A percentile compares a stretch with the other conserved stretches of the same genome.
Conservation (phyloP, 2,113 vertebrate genomes). For the Scolopax mira region DNA sequence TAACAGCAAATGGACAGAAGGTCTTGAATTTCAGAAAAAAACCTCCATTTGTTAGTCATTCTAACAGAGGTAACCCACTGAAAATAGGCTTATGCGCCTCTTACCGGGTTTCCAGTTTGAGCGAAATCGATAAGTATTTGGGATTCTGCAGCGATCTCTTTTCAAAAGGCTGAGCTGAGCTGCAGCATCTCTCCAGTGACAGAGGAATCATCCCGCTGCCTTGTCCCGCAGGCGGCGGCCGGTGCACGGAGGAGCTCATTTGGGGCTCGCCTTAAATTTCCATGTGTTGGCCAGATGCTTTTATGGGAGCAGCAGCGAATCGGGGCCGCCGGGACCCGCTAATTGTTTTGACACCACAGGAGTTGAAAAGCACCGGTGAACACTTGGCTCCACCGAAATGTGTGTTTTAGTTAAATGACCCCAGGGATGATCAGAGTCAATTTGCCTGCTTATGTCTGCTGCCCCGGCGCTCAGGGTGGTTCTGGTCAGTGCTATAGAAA, state of each 20-base stretch:
- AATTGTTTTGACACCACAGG: slow-evolving; percentile 62
- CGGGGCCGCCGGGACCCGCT: slow-evolving; percentile 22
- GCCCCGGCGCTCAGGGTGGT: slow-evolving; percentile 15
- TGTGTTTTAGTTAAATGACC: slow-evolving; percentile 57
- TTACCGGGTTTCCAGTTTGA: background rate
- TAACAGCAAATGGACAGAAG: background rate
- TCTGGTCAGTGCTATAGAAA: slow-evolving; percentile 52
- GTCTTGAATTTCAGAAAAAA: background rate
- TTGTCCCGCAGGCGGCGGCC: background rate
- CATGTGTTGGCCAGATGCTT: slow-evolving; percentile 54
- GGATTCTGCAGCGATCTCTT: background rate
- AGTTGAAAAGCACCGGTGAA: slow-evolving; percentile 35
- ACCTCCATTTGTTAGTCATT: background rate
- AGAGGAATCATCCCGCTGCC: background rate
- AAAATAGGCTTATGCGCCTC: background rate
- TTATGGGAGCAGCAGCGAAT: background rate
- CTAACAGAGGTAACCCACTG: background rate
- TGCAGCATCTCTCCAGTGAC: background rate
- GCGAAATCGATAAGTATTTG: background rate
- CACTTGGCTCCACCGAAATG: slow-evolving; percentile 43
- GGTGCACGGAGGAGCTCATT: background rate
- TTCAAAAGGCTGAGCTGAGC: background rate
- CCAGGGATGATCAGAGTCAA: slow-evolving; percentile 52
- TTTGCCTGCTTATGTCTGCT: slow-evolving; percentile 46
- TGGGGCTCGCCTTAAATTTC: background rate